Base-by-base conservation (phyloP, 1,140 invertebrate genomes). In the Dysdera silvatica region DNA sequence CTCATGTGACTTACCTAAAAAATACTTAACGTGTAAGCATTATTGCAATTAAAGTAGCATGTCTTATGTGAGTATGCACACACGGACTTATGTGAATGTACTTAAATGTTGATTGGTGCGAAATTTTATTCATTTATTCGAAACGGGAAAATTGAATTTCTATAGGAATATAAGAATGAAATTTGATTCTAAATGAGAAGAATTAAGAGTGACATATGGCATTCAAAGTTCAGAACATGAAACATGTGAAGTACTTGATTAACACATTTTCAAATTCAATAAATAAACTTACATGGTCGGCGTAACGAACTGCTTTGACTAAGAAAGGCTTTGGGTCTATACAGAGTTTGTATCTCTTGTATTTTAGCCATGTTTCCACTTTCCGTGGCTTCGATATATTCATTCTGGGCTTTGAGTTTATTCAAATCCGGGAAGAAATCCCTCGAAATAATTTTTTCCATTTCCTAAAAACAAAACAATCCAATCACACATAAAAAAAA, bases 371-470 rank as follows among this genome's bases (percentile, higher is more conserved):
- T 82, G 75, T 98, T 91, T 74, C 97, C 95, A 35, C 84, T 85
- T 69, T 92, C 86, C 26, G 91, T 76, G 0, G 95, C 95, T 67
- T 95, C 89, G 20, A 96, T 77, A 74, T 93, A 98, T 52, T 92
- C 91, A 74, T 90, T 88, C 75, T 98, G 93, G 2, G 91, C 91
- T 71, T 88, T 87, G 31, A 98, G 74, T 73, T 93, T 94, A 65
- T 93, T 87, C 43, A 99, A 76, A 74, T 98, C 91, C 6, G 96
- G 95, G 72, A 95, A 99, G 74, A 96, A 99, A 74, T 98, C 95
- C 67, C 92, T 82, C 73, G 98, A 88, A 68, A 99, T 98, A 37
- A 99, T 98, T 74, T 91, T 88, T 33, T 89, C 87, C 74, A 99
- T 84, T 75, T 88, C 85, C 82, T 75, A 20, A 77, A 73, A 68